Conservation (phyloP, 2,888 invertebrate genomes). For the Tetranychus truncatus region DNA sequence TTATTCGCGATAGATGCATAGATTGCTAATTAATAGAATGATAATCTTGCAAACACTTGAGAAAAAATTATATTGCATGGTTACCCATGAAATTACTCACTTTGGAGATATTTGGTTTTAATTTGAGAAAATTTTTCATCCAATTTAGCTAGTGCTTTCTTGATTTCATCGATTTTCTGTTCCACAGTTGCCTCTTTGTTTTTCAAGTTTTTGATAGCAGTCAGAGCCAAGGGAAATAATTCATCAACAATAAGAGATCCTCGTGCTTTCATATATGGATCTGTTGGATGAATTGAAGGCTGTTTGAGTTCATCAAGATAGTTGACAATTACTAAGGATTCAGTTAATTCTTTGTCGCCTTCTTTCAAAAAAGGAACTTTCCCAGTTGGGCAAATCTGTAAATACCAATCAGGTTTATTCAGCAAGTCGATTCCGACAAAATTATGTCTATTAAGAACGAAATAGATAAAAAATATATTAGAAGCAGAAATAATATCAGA, state of each 20-base stretch:
- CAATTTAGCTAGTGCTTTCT: not conserved
- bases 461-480: too few species aligned
- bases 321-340: not conserved
- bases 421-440: not conserved
- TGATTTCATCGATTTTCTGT: not conserved
- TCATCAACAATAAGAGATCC: not conserved
- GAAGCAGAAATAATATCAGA: too few species aligned
- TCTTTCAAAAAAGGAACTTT: not conserved
- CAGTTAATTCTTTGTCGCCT: not conserved
- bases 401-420: not conserved
- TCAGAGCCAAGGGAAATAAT: not conserved
- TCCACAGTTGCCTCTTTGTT: not conserved
- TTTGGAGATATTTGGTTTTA: not conserved
- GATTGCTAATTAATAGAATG: too few species aligned
- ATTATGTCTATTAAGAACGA: not conserved
- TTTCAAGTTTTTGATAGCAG: not conserved
- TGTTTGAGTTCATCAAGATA: not conserved
- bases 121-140: not conserved
- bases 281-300: not conserved
- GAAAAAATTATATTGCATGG: too few species aligned
- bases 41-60: too few species aligned
- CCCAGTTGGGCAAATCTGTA: not conserved
- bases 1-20: too few species aligned
- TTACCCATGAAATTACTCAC: not conserved
- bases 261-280: not conserved